Evolutionary conservation across 2,113 vertebrate species (phyloP), one percentile per base, ranked within the genome.

Genomic region (Ursus arctos): DNA sequence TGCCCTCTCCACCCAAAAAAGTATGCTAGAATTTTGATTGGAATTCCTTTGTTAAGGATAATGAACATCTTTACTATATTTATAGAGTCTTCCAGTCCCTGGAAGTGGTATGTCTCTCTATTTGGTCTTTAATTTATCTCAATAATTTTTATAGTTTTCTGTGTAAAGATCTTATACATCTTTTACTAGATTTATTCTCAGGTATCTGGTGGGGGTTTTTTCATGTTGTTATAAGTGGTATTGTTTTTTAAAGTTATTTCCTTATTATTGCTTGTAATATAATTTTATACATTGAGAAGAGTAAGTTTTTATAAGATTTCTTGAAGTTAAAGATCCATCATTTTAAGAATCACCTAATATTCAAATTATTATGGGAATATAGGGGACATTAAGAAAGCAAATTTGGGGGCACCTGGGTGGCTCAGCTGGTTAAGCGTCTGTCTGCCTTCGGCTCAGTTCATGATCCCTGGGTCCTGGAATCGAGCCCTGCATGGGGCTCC

Each of bases 301-400:
- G 7, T 80, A 67, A 28, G 33, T 86, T 92, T 82, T 92, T 92
- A 53, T 53, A 76, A 80, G 12, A 76, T 71, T 47, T 94, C 76
- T 15, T 72, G 33, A 77, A 8, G 40, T 93, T 93, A 91, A 93
- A 83, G 57, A 21, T 59, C 88, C 55, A 51, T 88, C 26, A 92
- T 79, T 93, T 67, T 93, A 93, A 94, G 82, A 91, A 65, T 77
- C 53, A 87, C 51, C 36, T 88, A 86, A 28, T 81, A 89, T 89
- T 84, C 72, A 95, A 7, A 71, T 74, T 49, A 28, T 79, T 51
- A 18, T 79, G 22, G 28, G 21, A 72, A 26, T 55, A 16, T 43
- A 7, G 14, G 43, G 5, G 31, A 69, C 63, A 49, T 7, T 72
- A 40, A 92, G 71, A 83, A 93, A 55, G 47, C 14, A n/a, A 86